Evolutionary conservation across 2,888 invertebrate genomes (phyloP).

Genomic region (Cactoblastis cactorum): DNA sequence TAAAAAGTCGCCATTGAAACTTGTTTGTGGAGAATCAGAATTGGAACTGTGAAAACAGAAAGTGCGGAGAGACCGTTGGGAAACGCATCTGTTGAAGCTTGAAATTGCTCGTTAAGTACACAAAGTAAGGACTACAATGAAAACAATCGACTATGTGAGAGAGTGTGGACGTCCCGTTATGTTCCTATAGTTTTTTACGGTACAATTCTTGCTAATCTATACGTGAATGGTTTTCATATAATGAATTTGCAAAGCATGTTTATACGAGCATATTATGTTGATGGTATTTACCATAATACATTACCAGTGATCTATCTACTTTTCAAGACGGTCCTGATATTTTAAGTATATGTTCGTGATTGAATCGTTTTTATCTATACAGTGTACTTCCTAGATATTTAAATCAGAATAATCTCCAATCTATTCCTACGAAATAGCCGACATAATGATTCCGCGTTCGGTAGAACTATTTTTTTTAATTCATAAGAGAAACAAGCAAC

Average conservation of each 20-base stretch:
- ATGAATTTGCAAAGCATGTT: no score
- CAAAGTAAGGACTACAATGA: conserved; percentile 26
- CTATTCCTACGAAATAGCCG: no score
- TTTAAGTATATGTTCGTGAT: no score
- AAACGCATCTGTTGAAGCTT: conserved; percentile 33
- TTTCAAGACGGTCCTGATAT: no score
- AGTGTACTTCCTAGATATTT: no score
- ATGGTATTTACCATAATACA: no score
- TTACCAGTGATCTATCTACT: no score
- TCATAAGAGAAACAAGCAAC: neutral
- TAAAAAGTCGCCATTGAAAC: conserved; percentile 8
- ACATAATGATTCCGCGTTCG: neutral
- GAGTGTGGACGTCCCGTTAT: conserved; percentile 1
- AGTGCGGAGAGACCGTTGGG: conserved; percentile 25
- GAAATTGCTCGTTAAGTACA: conserved; percentile 41
- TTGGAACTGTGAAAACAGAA: conserved; percentile 39
- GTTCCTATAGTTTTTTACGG: neutral
- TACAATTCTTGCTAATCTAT: neutral
- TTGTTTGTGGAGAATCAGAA: conserved; percentile 23
- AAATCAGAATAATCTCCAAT: no score
- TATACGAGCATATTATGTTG: no score
- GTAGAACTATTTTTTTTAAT: neutral
- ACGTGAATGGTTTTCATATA: neutral
- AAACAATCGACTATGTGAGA: conserved; percentile 17
- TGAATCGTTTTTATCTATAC: no score